phyloP scores from a whole-genome alignment of 2,113 vertebrate species.

The Saguinus midas region DNA sequence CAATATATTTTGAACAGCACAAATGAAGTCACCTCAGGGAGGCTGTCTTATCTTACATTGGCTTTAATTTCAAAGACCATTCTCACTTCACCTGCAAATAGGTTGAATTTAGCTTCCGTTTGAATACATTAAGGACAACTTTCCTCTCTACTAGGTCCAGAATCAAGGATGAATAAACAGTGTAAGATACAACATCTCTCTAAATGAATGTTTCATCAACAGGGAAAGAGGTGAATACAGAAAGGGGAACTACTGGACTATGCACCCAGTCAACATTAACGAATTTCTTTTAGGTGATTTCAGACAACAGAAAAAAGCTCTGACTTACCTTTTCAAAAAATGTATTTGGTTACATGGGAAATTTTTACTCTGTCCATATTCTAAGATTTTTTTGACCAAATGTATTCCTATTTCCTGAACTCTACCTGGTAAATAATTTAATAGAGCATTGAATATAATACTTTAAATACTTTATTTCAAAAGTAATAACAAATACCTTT shows the following conservation, averaged over 20 bases:
- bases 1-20: neutral
- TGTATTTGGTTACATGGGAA: constrained; percentile 54
- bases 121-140: constrained; percentile 81
- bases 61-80: constrained; percentile 83
- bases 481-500: constrained; percentile 60
- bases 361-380: constrained; percentile 35
- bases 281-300: constrained; percentile 79
- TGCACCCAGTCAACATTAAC: constrained; percentile 74
- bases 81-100: constrained; percentile 79
- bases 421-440: constrained; percentile 60
- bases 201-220: constrained; percentile 82
- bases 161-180: constrained; percentile 79
- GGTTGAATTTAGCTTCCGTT: constrained; percentile 82
- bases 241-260: constrained; percentile 82
- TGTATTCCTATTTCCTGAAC: constrained; percentile 41
- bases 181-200: constrained; percentile 75
- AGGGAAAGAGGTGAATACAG: constrained; percentile 78
- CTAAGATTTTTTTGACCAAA: constrained; percentile 37
- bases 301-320: constrained; percentile 73
- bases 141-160: constrained; percentile 78
- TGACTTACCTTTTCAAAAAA: constrained; percentile 43
- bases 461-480: constrained; percentile 39
- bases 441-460: constrained; percentile 22
- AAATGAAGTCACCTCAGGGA: constrained; percentile 64
- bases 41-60: constrained; percentile 79